A percentile compares a stretch with the other conserved stretches of the same genome.
These are phyloP conservation scores for Drosophila koepferae DNA, from an alignment of 2,888 invertebrate species.

Conservation along the genomic window DNA sequence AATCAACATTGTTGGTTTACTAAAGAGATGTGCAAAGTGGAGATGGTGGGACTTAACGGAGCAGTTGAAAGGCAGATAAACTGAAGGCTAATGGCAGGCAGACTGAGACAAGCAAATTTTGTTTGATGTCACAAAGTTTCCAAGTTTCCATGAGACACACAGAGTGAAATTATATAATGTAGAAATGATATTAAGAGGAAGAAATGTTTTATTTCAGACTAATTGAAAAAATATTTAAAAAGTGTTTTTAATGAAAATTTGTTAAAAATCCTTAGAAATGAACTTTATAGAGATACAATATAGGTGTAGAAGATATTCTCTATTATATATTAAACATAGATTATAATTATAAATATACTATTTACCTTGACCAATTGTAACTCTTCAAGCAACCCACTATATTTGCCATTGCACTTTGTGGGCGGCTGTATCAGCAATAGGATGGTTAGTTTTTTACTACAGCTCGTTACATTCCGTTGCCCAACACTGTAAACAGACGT, in stretches of 20 bases:
- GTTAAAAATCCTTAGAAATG: no score
- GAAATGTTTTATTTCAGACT: no score
- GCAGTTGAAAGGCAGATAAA: neutral
- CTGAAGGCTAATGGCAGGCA: neutral
- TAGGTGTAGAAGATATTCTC: neutral
- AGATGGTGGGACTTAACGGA: neutral
- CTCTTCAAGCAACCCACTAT: conserved; percentile 16
- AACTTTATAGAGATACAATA: neutral
- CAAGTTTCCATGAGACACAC: neutral
- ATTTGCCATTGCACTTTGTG: conserved; percentile 16
- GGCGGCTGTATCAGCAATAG: neutral
- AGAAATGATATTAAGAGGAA: no score
- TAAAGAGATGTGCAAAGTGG: conserved; percentile 1
- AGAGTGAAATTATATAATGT: neutral
- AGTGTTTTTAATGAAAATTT: neutral
- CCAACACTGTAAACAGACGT: neutral
- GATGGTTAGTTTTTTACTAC: conserved; percentile 1
- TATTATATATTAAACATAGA: no score
- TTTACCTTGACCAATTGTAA: neutral
- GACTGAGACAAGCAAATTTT: neutral
- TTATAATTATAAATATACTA: neutral
- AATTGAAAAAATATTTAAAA: neutral
- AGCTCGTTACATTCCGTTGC: conserved; percentile 8
- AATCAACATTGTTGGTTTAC: conserved; percentile 19
- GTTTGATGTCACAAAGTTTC: neutral